Evolutionary conservation across 2,113 vertebrate species (phyloP).

Genomic region (Rousettus leschenaultii): DNA sequence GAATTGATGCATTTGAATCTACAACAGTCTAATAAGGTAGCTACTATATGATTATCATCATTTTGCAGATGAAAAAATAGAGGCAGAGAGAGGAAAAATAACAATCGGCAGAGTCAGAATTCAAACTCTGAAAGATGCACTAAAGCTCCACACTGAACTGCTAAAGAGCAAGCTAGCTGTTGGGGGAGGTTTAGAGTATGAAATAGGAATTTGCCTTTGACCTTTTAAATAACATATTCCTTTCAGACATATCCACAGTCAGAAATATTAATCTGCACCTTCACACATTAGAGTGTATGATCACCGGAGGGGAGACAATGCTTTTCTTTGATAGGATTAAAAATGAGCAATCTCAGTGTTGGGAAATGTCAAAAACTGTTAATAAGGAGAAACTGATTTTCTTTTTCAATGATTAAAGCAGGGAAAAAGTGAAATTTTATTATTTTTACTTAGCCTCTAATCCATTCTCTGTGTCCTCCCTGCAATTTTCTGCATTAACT

Average conservation of each 20-base stretch:
- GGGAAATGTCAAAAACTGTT: constrained; percentile 30
- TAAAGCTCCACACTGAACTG: neutral
- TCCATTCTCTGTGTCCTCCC: neutral
- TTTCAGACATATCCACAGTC: neutral
- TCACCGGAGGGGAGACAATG: neutral
- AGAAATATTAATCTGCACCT: neutral
- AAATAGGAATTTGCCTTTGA: constrained; percentile 9
- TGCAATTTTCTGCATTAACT: neutral
- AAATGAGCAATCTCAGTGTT: neutral
- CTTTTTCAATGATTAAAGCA: neutral
- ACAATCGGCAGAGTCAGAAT: neutral
- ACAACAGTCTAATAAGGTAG: neutral
- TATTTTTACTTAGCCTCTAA: constrained; percentile 28
- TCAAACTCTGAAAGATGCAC: neutral
- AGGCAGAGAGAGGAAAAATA: neutral
- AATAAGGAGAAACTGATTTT: constrained; percentile 6
- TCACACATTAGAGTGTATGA: neutral
- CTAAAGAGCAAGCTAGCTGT: neutral
- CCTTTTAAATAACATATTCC: neutral
- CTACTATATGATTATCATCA: neutral
- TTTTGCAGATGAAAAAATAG: neutral
- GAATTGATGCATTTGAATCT: constrained; percentile 13
- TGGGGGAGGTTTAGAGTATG: neutral
- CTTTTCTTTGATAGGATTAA: neutral
- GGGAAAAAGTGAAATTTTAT: neutral